These are phyloP conservation scores for Anguilla pacifica DNA, from an alignment of 2,797 vertebrate species.

Conservation along the genomic window DNA sequence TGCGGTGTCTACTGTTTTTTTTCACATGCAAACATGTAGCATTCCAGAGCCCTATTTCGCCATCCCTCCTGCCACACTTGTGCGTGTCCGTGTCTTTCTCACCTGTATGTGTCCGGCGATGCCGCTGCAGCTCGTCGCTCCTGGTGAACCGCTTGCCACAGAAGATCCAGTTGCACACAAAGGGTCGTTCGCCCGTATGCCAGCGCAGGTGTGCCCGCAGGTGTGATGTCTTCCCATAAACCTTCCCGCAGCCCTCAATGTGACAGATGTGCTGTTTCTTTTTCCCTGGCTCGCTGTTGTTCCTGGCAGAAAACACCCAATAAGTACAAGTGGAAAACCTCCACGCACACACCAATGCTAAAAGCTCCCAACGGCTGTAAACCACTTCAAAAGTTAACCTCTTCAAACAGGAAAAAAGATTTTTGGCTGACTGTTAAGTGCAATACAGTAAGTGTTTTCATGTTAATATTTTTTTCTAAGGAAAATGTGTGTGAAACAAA, in stretches of 20 bases:
- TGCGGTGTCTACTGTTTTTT: too few relatives aligned
- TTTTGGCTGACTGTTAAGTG: not conserved
- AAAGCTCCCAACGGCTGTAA: not conserved
- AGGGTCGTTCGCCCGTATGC: slow-evolving; percentile 98
- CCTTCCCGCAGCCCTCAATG: slow-evolving; percentile 98
- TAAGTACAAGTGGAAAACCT: slow-evolving; percentile 72
- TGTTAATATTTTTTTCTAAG: not conserved
- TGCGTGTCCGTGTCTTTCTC: slow-evolving; percentile 17
- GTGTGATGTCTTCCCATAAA: slow-evolving; percentile 98
- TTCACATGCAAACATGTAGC: too few relatives aligned
- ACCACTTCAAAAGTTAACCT: not conserved
- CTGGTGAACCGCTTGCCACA: slow-evolving; percentile 97
- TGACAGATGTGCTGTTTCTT: slow-evolving; percentile 99
- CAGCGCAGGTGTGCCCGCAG: slow-evolving; percentile 96
- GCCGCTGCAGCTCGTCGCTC: slow-evolving; percentile 95
- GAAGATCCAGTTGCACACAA: slow-evolving; percentile 99
- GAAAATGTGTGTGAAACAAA: not conserved
- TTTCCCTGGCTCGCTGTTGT: slow-evolving; percentile 92
- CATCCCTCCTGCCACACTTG: not conserved
- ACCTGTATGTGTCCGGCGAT: slow-evolving; percentile 98
- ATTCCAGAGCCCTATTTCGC: not conserved
- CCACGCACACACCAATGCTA: slow-evolving; percentile 44
- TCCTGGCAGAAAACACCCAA: slow-evolving; percentile 73
- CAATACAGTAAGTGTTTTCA: not conserved
- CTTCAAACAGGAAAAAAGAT: not conserved